Base-by-base conservation (phyloP, 2,113 vertebrate species). In the Oryzias celebensis region DNA sequence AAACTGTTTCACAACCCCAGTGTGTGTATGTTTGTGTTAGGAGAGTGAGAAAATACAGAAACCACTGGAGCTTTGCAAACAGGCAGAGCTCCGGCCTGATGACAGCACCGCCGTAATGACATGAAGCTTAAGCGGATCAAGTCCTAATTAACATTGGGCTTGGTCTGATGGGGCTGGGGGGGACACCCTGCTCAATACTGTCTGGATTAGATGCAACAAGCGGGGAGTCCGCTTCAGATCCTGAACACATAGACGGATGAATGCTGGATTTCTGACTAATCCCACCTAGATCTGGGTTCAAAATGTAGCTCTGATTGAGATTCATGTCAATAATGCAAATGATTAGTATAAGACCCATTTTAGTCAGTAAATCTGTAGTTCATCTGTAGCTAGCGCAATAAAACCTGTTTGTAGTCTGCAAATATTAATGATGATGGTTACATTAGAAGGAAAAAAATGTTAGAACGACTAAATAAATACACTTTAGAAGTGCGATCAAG, bases 101-200 rank as follows among this genome's bases (percentile, higher is more conserved):
- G 56, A 75, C 74, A 83, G 73, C 77, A 74, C 71, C 15, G 73
- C 60, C 71, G 71, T 28, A 77, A 88, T 76, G 71, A 83, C 83
- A 75, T 56, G 67, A 81, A 2, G 75, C 60, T 82, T 88, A 90
- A 86, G 84, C 75, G 77, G 86, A 87, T 89, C 78, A 87, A 75
- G 82, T 46, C 77, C 85, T 90, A 88, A 89, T 90, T 87, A 90
- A 87, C 78, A 56, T 47, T 58, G 81, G 77, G 5, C 71, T 77
- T 14, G 26, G 75, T 68, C 66, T 65, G 81, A 88, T 73, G 68
- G 77, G 80, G 60, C 55, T 0, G 77, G 73, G 75, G 70, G 62
- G 60, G 68, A 67, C 43, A n/a, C 51, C 65, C 65, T 51, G 53
- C 75, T 80, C 78, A 50, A 52, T 62, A 31, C 74, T 59, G 58